Conservation (phyloP, 2,113 vertebrate genomes). For the Neolamprologus fasciatus region DNA sequence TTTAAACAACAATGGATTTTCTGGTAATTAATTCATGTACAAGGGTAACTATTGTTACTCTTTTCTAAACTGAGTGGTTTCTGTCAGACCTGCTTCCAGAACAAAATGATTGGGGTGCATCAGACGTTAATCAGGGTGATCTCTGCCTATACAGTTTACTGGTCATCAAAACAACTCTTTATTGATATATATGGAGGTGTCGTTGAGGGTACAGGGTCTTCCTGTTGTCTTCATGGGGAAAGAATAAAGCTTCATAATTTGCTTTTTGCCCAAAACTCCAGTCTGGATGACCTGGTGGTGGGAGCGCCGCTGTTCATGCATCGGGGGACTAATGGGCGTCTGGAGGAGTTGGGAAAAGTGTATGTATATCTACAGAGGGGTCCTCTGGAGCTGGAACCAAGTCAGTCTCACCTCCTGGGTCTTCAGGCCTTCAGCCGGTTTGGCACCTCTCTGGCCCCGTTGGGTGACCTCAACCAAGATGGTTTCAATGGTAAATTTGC, state of each 20-base stretch:
- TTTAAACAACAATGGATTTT: not conserved
- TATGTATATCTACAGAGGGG: slow-evolving; percentile 80
- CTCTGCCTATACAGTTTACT: not conserved
- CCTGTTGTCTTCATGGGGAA: not conserved
- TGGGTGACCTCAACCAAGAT: slow-evolving; percentile 87
- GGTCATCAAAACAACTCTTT: not conserved
- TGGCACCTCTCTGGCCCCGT: slow-evolving; percentile 79
- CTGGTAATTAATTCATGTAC: not conserved
- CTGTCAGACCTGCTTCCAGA: not conserved
- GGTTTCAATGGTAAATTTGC: slow-evolving; percentile 81
- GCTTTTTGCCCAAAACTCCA: slow-evolving; percentile 1
- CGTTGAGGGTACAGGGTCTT: accelerated
- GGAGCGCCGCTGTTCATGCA: slow-evolving; percentile 86
- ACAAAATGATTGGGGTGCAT: not conserved
- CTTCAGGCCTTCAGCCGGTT: slow-evolving; percentile 77
- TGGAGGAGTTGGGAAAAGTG: slow-evolving; percentile 85
- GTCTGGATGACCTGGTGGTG: slow-evolving; percentile 81
- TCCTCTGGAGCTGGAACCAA: slow-evolving; percentile 59
- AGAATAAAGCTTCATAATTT: not conserved
- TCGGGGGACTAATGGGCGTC: slow-evolving; percentile 70
- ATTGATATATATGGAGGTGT: not conserved
- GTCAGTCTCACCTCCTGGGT: slow-evolving; percentile 71
- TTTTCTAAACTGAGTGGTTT: not conserved
- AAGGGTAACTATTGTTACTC: not conserved
- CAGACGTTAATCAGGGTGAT: not conserved